Base-by-base conservation (phyloP, 2,113 vertebrate species). In the Corythoichthys intestinalis region DNA sequence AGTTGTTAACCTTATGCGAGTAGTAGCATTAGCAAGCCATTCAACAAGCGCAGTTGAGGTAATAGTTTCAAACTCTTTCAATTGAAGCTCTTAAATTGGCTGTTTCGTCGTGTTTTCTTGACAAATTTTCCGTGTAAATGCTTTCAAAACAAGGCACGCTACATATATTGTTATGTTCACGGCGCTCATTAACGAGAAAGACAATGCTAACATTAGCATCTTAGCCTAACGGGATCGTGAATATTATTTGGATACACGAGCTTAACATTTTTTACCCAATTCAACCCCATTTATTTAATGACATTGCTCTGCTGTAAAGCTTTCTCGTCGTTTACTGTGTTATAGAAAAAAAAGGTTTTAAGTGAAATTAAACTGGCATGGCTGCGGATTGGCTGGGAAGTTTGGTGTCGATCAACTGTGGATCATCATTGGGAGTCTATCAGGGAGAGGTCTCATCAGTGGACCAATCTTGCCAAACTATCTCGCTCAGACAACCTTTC, bases 361-460 rank as follows among this genome's bases (percentile, higher is more conserved):
- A 10, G 17, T 46, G 10, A 34, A 17, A 28, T 41, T 63, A 34
- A 37, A n/a, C 41, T 83, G 78, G 70, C 59, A 97, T 98, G 97
- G 96, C 97, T 76, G 86, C 94, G 0, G 95, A 98, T 78, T 99
- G 97, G 96, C 87, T 98, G 10, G 97, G 96, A 50, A 96, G 95
- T 82, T 93, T 98, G 46, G 97, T 99, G 79, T 99, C 97, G 0
- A 96, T 99, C 68, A 98, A 96, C 72, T 99, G 97, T 69, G 97
- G 97, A 5, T 90, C 95, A 13, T 94, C 95, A 56, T 65, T 99
- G 77, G 97, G 97, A 12, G 94, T 99, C 3, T 99, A 98, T 88
- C 97, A 98, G 73, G 97, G 97, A 72, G 90, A 96, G 53, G 96
- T 99, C 35, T 97, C 94, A 1, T 95, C 94, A 0, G 97, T 99